Base-by-base conservation (phyloP, 2,113 vertebrate species). In the Chloropsis cyanopogon region DNA sequence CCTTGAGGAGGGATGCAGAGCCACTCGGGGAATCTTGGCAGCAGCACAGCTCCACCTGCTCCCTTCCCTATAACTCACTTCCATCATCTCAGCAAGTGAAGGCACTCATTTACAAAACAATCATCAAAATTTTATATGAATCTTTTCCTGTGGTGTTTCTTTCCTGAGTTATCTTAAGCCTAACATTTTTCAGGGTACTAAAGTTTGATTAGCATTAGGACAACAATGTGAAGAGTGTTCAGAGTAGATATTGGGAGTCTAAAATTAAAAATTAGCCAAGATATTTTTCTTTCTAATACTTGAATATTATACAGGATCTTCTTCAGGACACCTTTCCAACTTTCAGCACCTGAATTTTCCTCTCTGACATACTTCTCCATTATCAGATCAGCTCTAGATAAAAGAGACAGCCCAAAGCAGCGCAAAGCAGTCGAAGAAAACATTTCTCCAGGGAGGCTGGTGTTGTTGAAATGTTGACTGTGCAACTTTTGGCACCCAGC, bases 1-100 rank as follows among this genome's bases (percentile, higher is more conserved):
- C 14, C 46, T 46, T 0, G 0, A 52, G 81, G 20, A 61, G 28
- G 9, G 42, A 53, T 0, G 0, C 7, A 52, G 60, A 52, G 18
- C 25, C 42, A 49, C 64, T 37, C 0, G 0, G 23, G 33, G 20
- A 42, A 59, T 14, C 35, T 19, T 16, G 2, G 19, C 64, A 82
- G 83, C 42, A 57, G 28, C 0, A 2, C 37, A 47, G 33, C 29
- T 70, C 46, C n/a, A 49, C 33, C 46, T 0, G 0, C 9, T 68
- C 33, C 69, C 49, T 77, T 63, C 52, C 29, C 35, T 54, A 8
- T 12, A 52, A 88, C 28, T 81, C 44, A 7, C 24, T n/a, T 21
- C 46, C 17, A 57, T 26, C 0, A 0, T 37, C 35, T n/a, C 83
- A 88, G 59, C 22, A 64, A 65, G 26, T 16, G 29, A 88, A 66